Evolutionary conservation across 2,113 vertebrate genomes (phyloP).

Genomic region (Thalassarche chlororhynchos): DNA sequence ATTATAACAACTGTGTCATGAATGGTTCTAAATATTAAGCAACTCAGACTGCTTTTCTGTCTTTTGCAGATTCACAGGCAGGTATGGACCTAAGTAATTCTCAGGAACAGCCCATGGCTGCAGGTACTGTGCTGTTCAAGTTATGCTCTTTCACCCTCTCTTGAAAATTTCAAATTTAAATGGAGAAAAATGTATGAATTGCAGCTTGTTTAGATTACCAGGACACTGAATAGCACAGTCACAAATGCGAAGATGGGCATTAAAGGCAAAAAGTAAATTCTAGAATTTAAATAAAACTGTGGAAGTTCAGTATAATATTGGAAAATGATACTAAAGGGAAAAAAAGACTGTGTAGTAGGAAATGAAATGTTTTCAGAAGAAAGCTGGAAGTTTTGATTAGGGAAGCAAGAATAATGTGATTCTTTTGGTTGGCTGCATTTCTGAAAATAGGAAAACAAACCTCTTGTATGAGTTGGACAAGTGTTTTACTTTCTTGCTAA

Average conservation of each 20-base stretch:
- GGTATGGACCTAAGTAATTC: conserved; percentile 69
- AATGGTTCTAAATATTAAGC: neutral
- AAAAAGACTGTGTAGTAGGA: neutral
- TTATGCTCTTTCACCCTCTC: neutral
- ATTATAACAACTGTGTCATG: accelerated
- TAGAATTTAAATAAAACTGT: neutral
- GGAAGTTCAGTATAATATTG: neutral
- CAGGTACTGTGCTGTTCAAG: conserved; percentile 64
- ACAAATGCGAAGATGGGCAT: neutral
- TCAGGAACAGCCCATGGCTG: conserved; percentile 64
- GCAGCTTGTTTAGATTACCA: neutral
- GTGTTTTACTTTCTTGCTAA: neutral
- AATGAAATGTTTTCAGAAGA: neutral
- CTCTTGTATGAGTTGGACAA: neutral
- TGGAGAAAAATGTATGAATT: neutral
- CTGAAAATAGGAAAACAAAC: neutral
- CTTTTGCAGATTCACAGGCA: conserved; percentile 69
- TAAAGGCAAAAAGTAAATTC: neutral
- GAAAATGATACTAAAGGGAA: neutral
- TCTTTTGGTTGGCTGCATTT: neutral
- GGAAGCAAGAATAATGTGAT: conserved; percentile 14
- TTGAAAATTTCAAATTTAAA: neutral
- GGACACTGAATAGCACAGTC: neutral
- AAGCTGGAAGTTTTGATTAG: neutral
- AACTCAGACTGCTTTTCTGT: neutral